Evolutionary conservation across 2,113 vertebrate species (phyloP), one percentile per base, ranked within the genome.

Genomic region (Dasyornis broadbenti): DNA sequence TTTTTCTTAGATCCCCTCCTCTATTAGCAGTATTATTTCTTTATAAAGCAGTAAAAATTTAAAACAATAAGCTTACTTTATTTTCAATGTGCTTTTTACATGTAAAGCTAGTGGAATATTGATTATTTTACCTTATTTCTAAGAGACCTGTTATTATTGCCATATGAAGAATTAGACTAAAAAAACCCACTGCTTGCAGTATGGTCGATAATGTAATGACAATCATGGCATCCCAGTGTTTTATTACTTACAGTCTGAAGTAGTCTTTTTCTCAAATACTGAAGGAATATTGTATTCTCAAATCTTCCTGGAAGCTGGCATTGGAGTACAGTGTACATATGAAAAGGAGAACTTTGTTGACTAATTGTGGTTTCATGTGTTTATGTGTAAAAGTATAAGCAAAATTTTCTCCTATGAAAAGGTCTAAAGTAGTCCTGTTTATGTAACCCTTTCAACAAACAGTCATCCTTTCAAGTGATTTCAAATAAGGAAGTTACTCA

Each of bases 351-450:
- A 79, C 75, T 96, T 89, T 44, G 18, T 82, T 86, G 87, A 68
- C 87, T 50, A 52, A 71, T 63, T 82, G 45, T 37, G 18, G 39
- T 68, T 90, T 91, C 40, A 45, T 39, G 57, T 83, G 60, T 66
- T 94, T 90, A 90, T 1, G 0, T 44, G 30, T 63, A 37, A 84
- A 61, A 79, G 77, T 44, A 53, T 30, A 53, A 82, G 11, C 86
- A 95, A 95, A 92, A 79, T 95, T 91, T 97, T 80, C 91, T 86
- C 57, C 31, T 79, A 13, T 79, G 78, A 53, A 94, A 91, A 89
- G 56, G 49, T 94, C 91, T 90, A 66, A 78, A 86, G 52, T 91
- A 95, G 94, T 94, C 77, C 89, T 93, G 39, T 94, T 76, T 95
- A 66, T 72, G 50, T 96, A 95, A 87, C 64, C 89, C 64, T 50